Conservation (phyloP, 2,797 vertebrate species). For the Somateria mollissima region DNA sequence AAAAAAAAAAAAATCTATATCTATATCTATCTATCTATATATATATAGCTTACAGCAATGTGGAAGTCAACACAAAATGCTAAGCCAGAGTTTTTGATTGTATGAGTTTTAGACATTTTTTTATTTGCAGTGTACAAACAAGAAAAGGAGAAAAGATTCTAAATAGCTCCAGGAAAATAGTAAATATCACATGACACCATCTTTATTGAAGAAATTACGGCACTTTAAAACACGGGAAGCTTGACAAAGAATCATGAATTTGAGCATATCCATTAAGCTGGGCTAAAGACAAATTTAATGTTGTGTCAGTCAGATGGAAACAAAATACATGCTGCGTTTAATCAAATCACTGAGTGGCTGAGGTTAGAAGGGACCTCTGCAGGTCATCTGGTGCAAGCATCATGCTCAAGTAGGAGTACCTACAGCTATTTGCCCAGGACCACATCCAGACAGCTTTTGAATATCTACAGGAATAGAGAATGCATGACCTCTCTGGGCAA, state of each 20-base stretch:
- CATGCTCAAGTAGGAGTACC: background rate
- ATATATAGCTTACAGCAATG: background rate
- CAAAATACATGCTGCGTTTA: background rate
- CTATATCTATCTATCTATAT: background rate
- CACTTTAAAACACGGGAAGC: background rate
- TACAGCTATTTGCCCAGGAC: background rate
- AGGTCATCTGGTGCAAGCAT: background rate
- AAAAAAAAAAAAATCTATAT: background rate
- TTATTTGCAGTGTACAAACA: background rate
- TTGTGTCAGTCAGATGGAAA: background rate
- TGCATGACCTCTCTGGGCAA: no score
- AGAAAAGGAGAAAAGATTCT: background rate
- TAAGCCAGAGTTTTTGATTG: accelerated
- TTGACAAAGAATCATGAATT: background rate
- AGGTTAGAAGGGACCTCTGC: background rate
- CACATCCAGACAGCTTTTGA: background rate
- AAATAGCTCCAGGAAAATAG: background rate
- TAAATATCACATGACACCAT: background rate
- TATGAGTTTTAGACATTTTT: background rate
- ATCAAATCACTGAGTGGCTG: background rate
- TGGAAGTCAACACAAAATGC: background rate
- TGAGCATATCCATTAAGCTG: background rate
- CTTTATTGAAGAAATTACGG: background rate
- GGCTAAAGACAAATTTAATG: background rate
- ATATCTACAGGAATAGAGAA: background rate